Evolutionary conservation across 1,140 invertebrate genomes (phyloP), one percentile per base, ranked within the genome.

Genomic region (Drosophila kanapiae): DNA sequence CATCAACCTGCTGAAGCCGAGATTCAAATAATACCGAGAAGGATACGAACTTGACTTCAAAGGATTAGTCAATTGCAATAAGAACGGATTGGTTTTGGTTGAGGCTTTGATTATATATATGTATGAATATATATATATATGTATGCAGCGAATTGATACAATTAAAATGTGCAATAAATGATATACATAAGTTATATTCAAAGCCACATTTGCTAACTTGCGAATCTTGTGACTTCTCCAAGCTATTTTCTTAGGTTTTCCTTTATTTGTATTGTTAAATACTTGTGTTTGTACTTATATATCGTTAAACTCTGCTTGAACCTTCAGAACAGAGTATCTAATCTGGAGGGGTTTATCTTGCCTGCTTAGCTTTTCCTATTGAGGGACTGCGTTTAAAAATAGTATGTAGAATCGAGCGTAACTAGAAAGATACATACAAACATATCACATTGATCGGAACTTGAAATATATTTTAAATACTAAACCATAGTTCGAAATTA

Each of bases 1-100:
- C 35, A 4, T 37, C 42, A 70, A 67, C 62, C 62, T 64, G 62
- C 62, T 33, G 14, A 13, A 40, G 11, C 29, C n/a, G 37, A 69
- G 65, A 31, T 45, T 54, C 31, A 68, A 54, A 70, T 67, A 69
- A 45, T 29, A 45, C 18, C 40, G 35, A 37, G 45, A 16, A 37
- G 29, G 29, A 59, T 29, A 62, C 33, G 27, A 6, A 16, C n/a
- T 18, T 27, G n/a, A 53, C 61, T 65, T 53, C 9, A 69, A 42
- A 29, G n/a, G n/a, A 7, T 58, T 65, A 43, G 14, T 56, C n/a
- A 45, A 16, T 16, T 35, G 35, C 13, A 18, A 37, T 7, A 33
- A 43, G 18, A 7, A 8, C 16, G 3, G 29, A 33, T 10, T 27
- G 49, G 29, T 43, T 23, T 59, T 45, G 9, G 56, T 0, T 23